Conservation (phyloP, 2,797 vertebrate genomes). For the Silurus aristotelis region DNA sequence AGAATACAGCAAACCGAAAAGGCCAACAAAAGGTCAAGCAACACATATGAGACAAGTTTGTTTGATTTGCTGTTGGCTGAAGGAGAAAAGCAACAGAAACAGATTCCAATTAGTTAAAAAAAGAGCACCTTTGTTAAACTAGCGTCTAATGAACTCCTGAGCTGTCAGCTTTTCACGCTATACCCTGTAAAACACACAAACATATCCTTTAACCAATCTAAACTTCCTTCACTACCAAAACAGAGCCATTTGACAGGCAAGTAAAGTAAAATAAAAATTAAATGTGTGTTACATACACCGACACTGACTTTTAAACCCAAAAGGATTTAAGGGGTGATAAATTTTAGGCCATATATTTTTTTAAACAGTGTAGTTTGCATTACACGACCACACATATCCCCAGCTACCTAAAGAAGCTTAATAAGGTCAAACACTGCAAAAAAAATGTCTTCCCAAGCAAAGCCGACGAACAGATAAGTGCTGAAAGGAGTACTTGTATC, state of each 20-base stretch:
- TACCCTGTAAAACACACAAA: slow-evolving; percentile 20
- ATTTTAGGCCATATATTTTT: slow-evolving; percentile 2
- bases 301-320: slow-evolving; percentile 35
- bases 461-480: slow-evolving; percentile 43
- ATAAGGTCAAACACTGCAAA: slow-evolving; percentile 42
- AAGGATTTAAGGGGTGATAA: slow-evolving; percentile 21
- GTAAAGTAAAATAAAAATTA: background rate
- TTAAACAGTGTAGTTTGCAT: slow-evolving; percentile 36
- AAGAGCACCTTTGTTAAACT: slow-evolving; percentile 37
- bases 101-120: slow-evolving; percentile 36
- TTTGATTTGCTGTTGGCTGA: background rate
- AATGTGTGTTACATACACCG: slow-evolving; percentile 38
- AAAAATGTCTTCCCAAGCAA: slow-evolving; percentile 38
- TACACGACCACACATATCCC: slow-evolving; percentile 47
- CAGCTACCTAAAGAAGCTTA: slow-evolving; percentile 40
- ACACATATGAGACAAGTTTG: slow-evolving; percentile 25
- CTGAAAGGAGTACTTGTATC: slow-evolving; percentile 36
- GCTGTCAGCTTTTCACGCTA: background rate
- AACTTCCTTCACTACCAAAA: background rate
- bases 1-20: slow-evolving; percentile 38
- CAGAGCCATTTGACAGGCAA: background rate
- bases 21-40: slow-evolving; percentile 43
- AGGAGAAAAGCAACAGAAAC: slow-evolving; percentile 17
- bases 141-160: slow-evolving; percentile 33
- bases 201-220: slow-evolving; percentile 22